Evolutionary conservation across 2,113 vertebrate species (phyloP).

Genomic region (Motacilla alba): DNA sequence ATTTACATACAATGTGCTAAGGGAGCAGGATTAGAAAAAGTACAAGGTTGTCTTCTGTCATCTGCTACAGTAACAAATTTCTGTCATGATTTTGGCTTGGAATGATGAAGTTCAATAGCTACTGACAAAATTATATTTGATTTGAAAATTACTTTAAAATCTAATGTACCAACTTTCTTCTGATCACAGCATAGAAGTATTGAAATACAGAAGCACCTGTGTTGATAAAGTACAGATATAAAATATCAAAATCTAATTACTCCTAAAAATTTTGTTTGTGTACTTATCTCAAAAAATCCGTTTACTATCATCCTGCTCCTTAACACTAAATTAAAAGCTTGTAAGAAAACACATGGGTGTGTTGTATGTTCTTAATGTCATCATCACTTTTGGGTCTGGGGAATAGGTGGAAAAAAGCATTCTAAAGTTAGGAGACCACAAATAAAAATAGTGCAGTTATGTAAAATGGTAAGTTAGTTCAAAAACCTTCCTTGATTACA

Average conservation of each 20-base stretch:
- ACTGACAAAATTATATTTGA: neutral
- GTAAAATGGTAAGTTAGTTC: neutral
- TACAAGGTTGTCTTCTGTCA: neutral
- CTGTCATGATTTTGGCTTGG: neutral
- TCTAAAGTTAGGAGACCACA: neutral
- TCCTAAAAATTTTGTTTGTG: neutral
- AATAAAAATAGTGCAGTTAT: neutral
- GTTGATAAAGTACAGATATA: neutral
- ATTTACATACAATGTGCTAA: neutral
- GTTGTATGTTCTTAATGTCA: neutral
- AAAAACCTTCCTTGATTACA: neutral
- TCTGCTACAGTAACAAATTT: neutral
- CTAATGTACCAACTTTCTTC: neutral
- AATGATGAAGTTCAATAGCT: neutral
- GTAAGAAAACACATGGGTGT: neutral
- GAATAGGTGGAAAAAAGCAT: neutral
- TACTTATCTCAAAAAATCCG: neutral
- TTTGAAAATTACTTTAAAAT: neutral
- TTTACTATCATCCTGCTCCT: neutral
- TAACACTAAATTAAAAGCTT: neutral
- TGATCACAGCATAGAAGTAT: neutral
- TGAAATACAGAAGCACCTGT: neutral
- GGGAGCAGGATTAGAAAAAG: neutral
- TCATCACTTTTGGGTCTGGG: neutral
- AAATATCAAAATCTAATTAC: neutral